These are phyloP conservation scores for Sporophila hypoxantha DNA, from an alignment of 2,113 vertebrate genomes.

Conservation along the genomic window DNA sequence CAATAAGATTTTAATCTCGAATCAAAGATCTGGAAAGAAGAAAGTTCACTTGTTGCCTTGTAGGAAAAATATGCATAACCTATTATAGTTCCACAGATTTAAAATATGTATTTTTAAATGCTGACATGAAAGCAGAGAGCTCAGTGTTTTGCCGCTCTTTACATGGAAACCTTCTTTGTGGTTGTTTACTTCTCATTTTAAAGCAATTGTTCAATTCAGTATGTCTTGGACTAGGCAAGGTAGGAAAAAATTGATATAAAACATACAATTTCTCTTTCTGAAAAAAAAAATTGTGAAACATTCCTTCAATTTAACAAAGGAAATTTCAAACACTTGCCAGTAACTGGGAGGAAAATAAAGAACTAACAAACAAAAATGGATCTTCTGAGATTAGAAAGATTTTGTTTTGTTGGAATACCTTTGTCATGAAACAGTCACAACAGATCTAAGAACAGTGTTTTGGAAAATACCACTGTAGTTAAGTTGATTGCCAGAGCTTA, in stretches of 20 bases:
- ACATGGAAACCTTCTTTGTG: not conserved
- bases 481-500: not conserved
- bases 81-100: not conserved
- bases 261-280: not conserved
- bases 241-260: not conserved
- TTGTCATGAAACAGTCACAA: not conserved
- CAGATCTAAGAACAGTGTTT: not conserved
- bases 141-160: not conserved
- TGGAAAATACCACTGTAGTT: fast-evolving
- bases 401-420: not conserved
- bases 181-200: not conserved
- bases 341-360: not conserved
- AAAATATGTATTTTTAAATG: not conserved
- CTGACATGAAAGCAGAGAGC: not conserved
- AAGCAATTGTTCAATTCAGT: not conserved
- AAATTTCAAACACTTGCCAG: not conserved
- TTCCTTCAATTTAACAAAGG: not conserved
- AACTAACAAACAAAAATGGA: not conserved
- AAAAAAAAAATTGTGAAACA: not conserved
- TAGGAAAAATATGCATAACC: not conserved
- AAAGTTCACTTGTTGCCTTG: not conserved
- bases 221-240: not conserved
- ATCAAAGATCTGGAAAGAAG: not conserved
- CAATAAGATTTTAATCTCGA: not conserved
- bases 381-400: not conserved